These are phyloP conservation scores for Apistogramma diplotaenia DNA, from an alignment of 2,113 vertebrate genomes.

Conservation along the genomic window DNA sequence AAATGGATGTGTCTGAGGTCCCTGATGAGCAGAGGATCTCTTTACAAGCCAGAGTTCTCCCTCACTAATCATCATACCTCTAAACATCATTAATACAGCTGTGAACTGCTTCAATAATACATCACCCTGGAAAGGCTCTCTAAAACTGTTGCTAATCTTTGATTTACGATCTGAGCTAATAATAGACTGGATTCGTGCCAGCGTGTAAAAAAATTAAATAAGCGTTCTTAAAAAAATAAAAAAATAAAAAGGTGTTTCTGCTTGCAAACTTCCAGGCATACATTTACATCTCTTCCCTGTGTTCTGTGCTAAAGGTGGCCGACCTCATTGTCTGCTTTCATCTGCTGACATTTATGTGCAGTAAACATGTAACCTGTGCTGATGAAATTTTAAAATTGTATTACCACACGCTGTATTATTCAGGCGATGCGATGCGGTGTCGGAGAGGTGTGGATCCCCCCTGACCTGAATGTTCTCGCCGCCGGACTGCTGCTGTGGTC, in stretches of 20 bases:
- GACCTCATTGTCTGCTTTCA: neutral
- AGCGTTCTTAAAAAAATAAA: neutral
- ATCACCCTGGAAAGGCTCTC: neutral
- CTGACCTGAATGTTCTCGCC: neutral
- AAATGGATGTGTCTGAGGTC: conserved; percentile 37
- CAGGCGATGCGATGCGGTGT: neutral
- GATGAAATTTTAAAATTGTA: neutral
- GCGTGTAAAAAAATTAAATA: neutral
- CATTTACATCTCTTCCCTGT: neutral
- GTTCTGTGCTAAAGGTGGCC: neutral
- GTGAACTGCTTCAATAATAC: neutral
- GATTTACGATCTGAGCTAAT: neutral
- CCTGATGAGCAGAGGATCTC: conserved; percentile 38
- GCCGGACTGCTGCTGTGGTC: neutral
- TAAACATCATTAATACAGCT: conserved; percentile 42
- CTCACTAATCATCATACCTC: conserved; percentile 36
- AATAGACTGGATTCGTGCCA: conserved; percentile 1
- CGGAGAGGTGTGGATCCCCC: neutral
- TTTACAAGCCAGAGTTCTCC: conserved; percentile 15
- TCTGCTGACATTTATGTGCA: neutral
- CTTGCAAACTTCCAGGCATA: neutral
- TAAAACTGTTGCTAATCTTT: conserved; percentile 1
- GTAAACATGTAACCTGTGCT: neutral
- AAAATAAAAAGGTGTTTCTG: neutral
- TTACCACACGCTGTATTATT: neutral